phyloP scores from a whole-genome alignment of 37 sponge, comb jelly and placozoan species.

The Amphimedon queenslandica region DNA sequence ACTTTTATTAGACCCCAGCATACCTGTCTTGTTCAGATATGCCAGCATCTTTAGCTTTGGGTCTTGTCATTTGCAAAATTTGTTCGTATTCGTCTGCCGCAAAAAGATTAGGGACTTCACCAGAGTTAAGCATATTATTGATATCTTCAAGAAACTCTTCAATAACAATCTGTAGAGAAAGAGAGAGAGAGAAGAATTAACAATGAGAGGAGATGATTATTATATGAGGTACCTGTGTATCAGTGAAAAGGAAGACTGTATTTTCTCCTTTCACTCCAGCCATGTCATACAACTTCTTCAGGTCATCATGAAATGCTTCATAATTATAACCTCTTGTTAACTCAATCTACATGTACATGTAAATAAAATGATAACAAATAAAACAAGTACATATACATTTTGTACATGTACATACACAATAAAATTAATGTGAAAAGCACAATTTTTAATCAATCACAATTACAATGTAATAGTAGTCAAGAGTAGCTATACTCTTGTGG shows the following conservation, averaged over 20 bases:
- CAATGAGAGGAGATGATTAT: background rate
- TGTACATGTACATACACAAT: no score
- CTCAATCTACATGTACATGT: constrained; percentile 56
- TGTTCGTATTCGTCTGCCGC: constrained; percentile 92
- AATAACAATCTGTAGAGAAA: constrained; percentile 85
- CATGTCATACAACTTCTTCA: constrained; percentile 81
- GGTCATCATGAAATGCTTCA: constrained; percentile 93
- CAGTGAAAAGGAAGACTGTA: constrained; percentile 98
- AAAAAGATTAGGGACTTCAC: constrained; percentile 97
- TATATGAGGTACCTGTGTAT: constrained; percentile 74
- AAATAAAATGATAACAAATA: no score
- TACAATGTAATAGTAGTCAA: no score
- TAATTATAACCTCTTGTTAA: constrained; percentile 92
- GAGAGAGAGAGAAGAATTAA: no score
- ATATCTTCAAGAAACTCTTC: constrained; percentile 99
- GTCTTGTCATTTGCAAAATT: constrained; percentile 78
- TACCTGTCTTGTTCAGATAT: constrained; percentile 79
- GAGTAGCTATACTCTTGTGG: no score
- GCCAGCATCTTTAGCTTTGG: constrained; percentile 85
- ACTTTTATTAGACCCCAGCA: background rate
- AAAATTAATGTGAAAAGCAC: no score
- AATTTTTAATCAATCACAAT: no score
- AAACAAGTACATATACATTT: no score
- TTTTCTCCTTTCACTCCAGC: constrained; percentile 85
- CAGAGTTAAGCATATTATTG: constrained; percentile 98